Evolutionary conservation across 2,888 invertebrate genomes (phyloP), one percentile per base, ranked within the genome.

Genomic region (Ennomos quercinarius): DNA sequence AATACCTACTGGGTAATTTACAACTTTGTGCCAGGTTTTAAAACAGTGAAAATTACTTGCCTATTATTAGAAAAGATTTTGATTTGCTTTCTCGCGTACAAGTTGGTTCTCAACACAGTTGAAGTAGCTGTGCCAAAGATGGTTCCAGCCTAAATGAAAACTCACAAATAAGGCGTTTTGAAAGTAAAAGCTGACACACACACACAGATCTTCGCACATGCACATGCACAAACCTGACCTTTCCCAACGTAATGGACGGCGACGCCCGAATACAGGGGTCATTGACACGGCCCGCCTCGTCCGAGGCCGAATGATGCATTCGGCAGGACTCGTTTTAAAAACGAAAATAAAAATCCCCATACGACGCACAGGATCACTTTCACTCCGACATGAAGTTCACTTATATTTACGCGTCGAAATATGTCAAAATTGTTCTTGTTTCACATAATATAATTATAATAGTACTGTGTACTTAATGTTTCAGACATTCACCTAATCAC

Each of bases 201-300:
- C 73, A 77, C 71, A 60, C 75, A 77, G 74, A 78, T 74, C 66
- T 66, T 57, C 64, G 65, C 65, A 71, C 76, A 72, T 75, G 65
- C 65, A 71, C 76, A 72, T 75, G 77, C 73, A 80, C 81, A 83
- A 73, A 77, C 83, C 87, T 91, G 91, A 91, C 91, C 91, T 91
- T 91, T 85, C 89, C 76, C 89, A 91, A 91, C 83, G 75, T 75
- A 83, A 84, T 85, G 81, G 81, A 76, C 82, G 82, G 74, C 78
- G 81, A 76, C 83, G 84, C 81, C 88, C 91, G 86, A 90, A 91
- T 84, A 84, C 85, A 74, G 77, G 73, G 89, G 86, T 85, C 89
- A 78, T 75, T 81, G 88, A 86, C 87, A 78, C 79, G 39, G n/a
- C 68, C 74, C 56, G 72, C 72, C 74, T 73, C 74, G 80, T 66